phyloP scores from a whole-genome alignment of 1,140 invertebrate genomes.

The Pseudomyrmex concolor region DNA sequence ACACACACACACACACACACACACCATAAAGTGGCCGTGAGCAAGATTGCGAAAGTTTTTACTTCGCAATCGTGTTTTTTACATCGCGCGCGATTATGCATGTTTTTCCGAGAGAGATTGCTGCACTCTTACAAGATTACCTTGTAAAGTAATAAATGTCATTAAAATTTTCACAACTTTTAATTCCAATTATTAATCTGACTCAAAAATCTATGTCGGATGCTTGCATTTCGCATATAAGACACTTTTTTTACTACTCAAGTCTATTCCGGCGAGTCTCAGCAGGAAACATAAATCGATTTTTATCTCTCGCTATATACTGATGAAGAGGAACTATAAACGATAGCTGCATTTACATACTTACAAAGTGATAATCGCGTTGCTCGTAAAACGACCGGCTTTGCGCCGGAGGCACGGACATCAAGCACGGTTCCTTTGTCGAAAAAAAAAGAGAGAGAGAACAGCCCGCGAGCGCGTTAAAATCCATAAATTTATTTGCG shows the following conservation, averaged over 20 bases:
- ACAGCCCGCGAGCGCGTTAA: neutral
- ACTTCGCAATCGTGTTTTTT: conserved; percentile 1
- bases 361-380: conserved; percentile 3
- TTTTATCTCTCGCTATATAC: neutral
- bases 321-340: neutral
- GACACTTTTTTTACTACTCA: no score
- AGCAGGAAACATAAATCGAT: conserved; percentile 57
- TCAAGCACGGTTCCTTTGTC: neutral
- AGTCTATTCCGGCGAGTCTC: neutral
- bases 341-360: neutral
- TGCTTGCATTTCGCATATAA: no score
- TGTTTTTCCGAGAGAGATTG: no score
- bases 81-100: no score
- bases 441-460: neutral
- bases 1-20: no score
- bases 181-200: no score
- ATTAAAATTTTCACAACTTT: no score
- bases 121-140: no score
- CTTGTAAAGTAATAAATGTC: no score
- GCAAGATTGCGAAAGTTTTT: conserved; percentile 3
- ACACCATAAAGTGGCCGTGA: neutral
- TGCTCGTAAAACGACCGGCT: neutral
- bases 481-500: neutral
- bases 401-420: neutral
- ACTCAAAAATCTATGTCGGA: no score